These are phyloP conservation scores for Oncorhynchus gorbuscha DNA, from an alignment of 2,113 vertebrate species.

Conservation along the genomic window DNA sequence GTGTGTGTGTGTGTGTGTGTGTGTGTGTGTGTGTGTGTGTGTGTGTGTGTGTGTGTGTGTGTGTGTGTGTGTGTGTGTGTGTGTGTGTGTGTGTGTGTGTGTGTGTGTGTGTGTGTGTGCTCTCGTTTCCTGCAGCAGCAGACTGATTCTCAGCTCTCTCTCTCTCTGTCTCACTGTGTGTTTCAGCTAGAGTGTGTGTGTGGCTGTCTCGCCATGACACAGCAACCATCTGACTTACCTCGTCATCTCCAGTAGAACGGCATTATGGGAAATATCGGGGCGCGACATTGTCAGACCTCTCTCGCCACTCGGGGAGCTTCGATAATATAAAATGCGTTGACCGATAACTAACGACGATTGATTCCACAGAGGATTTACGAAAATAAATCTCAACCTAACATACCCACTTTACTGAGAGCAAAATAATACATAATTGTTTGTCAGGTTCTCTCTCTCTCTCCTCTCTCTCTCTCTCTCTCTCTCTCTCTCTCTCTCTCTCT, in stretches of 20 bases:
- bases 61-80: constrained; percentile 13
- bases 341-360: neutral
- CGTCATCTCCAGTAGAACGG: constrained; percentile 60
- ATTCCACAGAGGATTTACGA: too few species aligned
- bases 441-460: neutral
- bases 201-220: constrained; percentile 78
- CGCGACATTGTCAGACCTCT: neutral
- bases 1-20: constrained; percentile 30
- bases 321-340: neutral
- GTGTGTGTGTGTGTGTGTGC: neutral
- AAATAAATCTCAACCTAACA: neutral
- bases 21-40: constrained; percentile 8
- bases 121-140: neutral
- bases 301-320: neutral
- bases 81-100: neutral
- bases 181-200: neutral
- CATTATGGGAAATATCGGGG: neutral
- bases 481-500: too few species aligned
- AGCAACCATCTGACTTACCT: constrained; percentile 83
- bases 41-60: neutral
- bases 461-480: too few species aligned
- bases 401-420: neutral
- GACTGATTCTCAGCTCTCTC: too few species aligned
- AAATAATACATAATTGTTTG: neutral
- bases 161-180: too few species aligned